Conservation (phyloP, 2,888 invertebrate genomes). For the Lasioglossum zephyrum region DNA sequence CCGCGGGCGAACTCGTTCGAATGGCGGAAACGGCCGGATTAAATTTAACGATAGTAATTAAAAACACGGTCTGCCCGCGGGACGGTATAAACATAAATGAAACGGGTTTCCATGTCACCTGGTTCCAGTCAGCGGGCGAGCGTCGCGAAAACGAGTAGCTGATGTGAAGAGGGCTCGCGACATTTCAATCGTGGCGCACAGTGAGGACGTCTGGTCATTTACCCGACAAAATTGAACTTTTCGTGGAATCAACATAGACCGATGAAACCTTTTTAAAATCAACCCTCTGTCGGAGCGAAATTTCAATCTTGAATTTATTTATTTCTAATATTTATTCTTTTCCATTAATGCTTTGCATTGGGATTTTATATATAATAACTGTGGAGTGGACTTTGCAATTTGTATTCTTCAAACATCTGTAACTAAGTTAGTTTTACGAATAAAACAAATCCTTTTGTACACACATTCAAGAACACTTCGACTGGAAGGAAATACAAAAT, state of each 20-base stretch:
- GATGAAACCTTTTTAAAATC: not conserved
- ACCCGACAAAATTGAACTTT: not conserved
- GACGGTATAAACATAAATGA: conserved; percentile 27
- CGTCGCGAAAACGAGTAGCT: not conserved
- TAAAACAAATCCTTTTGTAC: too few species aligned
- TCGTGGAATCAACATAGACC: not conserved
- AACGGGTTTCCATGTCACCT: not conserved
- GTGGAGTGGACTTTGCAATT: too few species aligned
- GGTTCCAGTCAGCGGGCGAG: not conserved
- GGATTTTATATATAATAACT: too few species aligned
- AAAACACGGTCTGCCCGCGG: conserved; percentile 12
- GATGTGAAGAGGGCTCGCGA: not conserved
- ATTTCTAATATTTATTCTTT: not conserved
- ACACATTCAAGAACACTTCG: too few species aligned
- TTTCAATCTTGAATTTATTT: not conserved
- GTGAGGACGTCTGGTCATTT: not conserved
- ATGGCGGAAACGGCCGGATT: conserved; percentile 15
- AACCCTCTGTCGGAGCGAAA: not conserved
- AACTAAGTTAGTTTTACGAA: too few species aligned
- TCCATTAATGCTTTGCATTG: too few species aligned
- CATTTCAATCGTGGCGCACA: not conserved
- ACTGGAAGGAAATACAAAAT: too few species aligned
- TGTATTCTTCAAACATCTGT: too few species aligned
- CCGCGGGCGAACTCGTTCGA: not conserved
- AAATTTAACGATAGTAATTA: conserved; percentile 28